Conservation (phyloP, 2,888 invertebrate genomes). For the Xestoiulus laeticollis region DNA sequence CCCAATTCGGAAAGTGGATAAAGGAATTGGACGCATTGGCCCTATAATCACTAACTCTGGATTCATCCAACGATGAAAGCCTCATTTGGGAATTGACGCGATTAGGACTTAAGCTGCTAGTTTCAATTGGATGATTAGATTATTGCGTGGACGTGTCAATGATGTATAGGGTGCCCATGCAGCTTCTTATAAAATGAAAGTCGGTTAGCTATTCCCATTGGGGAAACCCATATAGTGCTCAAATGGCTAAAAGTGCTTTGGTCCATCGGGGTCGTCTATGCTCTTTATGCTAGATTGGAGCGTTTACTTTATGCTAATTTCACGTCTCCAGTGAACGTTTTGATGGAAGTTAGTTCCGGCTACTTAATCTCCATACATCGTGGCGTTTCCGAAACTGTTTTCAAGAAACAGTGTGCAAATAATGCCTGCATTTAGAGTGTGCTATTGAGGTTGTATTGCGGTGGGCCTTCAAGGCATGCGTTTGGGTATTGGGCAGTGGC, state of each 20-base stretch:
- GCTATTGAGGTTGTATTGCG: not conserved
- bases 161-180: not conserved
- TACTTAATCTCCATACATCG: not conserved
- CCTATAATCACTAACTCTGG: not conserved
- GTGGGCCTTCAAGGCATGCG: not conserved
- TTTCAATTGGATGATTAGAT: not conserved
- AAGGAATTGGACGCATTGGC: not conserved
- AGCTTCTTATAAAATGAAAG: not conserved
- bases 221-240: not conserved
- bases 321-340: not conserved
- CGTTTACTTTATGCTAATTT: not conserved
- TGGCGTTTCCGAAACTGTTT: not conserved
- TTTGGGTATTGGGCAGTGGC: not conserved
- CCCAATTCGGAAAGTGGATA: not conserved
- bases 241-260: not conserved
- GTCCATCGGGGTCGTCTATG: not conserved
- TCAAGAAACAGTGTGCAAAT: not conserved
- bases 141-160: not conserved
- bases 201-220: not conserved
- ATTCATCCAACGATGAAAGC: not conserved
- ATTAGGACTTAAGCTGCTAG: constrained; percentile 9
- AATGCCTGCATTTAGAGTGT: not conserved
- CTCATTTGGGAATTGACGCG: constrained; percentile 1
- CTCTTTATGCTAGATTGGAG: not conserved
- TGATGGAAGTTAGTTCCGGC: not conserved